A percentile compares a stretch with the other conserved stretches of the same genome.
Conservation (phyloP, 2,113 vertebrate genomes). For the Natator depressus region DNA sequence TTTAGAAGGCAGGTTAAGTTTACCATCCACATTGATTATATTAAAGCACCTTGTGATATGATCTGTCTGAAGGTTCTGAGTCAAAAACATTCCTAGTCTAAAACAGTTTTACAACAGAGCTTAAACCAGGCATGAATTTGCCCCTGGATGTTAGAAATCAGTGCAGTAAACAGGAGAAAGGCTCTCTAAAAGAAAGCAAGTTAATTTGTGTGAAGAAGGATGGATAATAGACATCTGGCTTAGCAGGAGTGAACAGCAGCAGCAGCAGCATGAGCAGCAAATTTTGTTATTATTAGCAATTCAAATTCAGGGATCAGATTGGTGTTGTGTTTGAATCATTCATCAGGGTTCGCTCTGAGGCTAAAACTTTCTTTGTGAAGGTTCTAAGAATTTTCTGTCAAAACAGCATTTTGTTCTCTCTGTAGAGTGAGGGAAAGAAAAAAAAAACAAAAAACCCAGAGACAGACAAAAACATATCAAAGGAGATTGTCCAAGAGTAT, state of each 20-base stretch:
- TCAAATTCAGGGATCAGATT: conserved; percentile 64
- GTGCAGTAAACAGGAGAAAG: neutral
- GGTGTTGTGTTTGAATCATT: conserved; percentile 57
- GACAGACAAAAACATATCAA: neutral
- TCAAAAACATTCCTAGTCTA: neutral
- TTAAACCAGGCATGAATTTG: neutral
- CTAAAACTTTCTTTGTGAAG: conserved; percentile 47
- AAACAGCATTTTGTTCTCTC: conserved; percentile 13
- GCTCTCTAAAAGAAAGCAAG: conserved; percentile 4
- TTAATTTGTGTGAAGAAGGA: conserved; percentile 36
- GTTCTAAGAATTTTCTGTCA: conserved; percentile 43
- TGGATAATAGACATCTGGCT: conserved; percentile 53
- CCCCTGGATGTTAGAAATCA: neutral
- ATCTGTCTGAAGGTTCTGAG: neutral
- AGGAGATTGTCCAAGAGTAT: neutral
- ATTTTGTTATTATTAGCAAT: conserved; percentile 67
- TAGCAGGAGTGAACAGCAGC: conserved; percentile 23
- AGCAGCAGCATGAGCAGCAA: conserved; percentile 20
- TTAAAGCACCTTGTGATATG: conserved; percentile 8
- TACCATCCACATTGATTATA: neutral
- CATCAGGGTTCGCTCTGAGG: conserved; percentile 22
- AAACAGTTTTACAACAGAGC: neutral
- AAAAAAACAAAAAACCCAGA: neutral
- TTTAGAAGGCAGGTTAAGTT: neutral
- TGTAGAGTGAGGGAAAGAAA: neutral